Conservation (phyloP, 2,113 vertebrate genomes). For the Castor canadensis region DNA sequence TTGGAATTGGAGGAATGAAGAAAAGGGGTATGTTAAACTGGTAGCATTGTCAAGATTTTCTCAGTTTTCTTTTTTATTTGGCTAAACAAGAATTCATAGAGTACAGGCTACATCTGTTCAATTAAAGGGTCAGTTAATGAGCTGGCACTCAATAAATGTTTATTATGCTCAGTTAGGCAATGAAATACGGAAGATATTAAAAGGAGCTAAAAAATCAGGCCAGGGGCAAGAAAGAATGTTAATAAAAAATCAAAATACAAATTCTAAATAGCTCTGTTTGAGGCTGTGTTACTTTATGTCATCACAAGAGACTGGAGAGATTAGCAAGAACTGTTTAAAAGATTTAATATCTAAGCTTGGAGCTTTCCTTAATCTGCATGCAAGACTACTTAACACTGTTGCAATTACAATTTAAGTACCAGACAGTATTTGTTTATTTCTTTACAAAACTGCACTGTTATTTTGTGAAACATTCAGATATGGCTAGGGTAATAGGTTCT, state of each 20-base stretch:
- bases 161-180: conserved; percentile 35
- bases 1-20: conserved; percentile 33
- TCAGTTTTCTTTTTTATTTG: conserved; percentile 23
- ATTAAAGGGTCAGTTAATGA: conserved; percentile 45
- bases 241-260: conserved; percentile 62
- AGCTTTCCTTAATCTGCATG: conserved; percentile 41
- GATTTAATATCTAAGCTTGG: conserved; percentile 39
- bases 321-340: conserved; percentile 27
- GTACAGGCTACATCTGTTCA: not conserved
- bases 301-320: conserved; percentile 29
- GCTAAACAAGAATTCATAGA: conserved; percentile 45
- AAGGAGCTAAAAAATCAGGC: conserved; percentile 49
- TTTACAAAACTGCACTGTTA: conserved; percentile 52
- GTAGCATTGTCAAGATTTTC: not conserved
- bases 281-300: conserved; percentile 6
- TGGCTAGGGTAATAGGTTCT: conserved; percentile 44
- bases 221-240: conserved; percentile 33
- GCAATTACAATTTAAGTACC: conserved; percentile 37
- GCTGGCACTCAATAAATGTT: conserved; percentile 38
- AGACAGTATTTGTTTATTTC: conserved; percentile 36
- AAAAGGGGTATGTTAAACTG: not conserved
- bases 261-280: conserved; percentile 31
- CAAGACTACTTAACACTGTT: conserved; percentile 39
- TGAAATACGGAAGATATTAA: conserved; percentile 50
- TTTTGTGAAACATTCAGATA: conserved; percentile 41